Evolutionary conservation across 1,140 invertebrate species (phyloP), one percentile per base, ranked within the genome.

Genomic region (Bombus balteatus): DNA sequence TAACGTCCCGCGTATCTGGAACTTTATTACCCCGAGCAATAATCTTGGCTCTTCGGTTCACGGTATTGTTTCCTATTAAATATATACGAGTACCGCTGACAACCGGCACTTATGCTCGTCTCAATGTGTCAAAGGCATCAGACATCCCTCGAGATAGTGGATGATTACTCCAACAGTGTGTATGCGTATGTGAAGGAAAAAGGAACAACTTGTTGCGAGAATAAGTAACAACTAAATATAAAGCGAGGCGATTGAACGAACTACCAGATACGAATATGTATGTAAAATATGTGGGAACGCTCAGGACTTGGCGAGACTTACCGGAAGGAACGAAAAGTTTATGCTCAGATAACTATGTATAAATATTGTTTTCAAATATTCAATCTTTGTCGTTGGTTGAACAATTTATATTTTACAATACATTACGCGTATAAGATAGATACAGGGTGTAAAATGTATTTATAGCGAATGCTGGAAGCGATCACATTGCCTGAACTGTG

Each of bases 11-110:
- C 62, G 59, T 32, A 74, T 41, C 83, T 65, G 70, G 66, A 75
- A 78, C 83, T 89, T 89, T 89, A 89, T 89, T 89, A 78, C 87
- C 47, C 39, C 34, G 53, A 32, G 62, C 68, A 81, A 88, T 88
- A 84, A 89, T 86, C 78, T 85, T 65, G 34, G 43, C 73, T 86
- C 68, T 77, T 70, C 68, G 25, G 28, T 65, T 70, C 73, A 28
- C 68, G 59, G 68, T 53, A 47, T 79, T 80, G 73, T 78, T 79
- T 66, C 83, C 77, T 53, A 70, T 89, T 88, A 88, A 89, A 88
- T 43, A 57, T 77, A 81, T 82, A 83, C 71, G 47, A 76, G n/a
- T 70, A 15, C 13, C 82, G 59, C 47, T 59, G n/a, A 15, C 66
- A 28, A 41, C 43, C 68, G 65, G n/a, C 68, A 70, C 53, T 78